Evolutionary conservation across 2,888 invertebrate species (phyloP), one percentile per base, ranked within the genome.

Genomic region (Cheilosia scutellata): DNA sequence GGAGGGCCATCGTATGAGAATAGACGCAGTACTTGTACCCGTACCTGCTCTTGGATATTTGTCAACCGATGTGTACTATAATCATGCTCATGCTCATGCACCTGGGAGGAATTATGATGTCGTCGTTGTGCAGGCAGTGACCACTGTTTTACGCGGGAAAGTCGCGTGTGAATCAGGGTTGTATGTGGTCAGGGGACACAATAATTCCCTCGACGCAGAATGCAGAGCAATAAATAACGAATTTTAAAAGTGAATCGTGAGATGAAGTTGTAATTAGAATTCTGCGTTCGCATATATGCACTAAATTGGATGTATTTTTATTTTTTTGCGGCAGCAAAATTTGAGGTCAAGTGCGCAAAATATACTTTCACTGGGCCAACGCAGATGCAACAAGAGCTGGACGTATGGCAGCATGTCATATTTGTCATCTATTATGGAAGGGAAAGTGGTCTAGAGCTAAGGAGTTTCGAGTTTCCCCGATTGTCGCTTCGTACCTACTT

Each of bases 211-310:
- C 63, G n/a, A 40, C 42, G 42, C 63, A 68, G 49, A 75, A 79
- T 76, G 75, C 79, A 70, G 79, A 29, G 75, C 84, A 79, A 75
- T 79, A 84, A 84, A 80, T 80, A 74, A 47, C 70, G 75, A 84
- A 80, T 75, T 70, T 75, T 75, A 79, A 79, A 84, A 76, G 84
- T 84, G 71, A 84, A 71, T 79, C 84, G 84, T 84, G 84, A 84
- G 79, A 84, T 75, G 84, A 40, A 84, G 66, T 55, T 16, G 25
- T 75, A 84, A 84, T 84, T 75, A 79, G 75, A 60, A 76, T 65
- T 40, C 37, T 37, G 7, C 31, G 7, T 65, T n/a, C 31, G 74
- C 20, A 37, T 11, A 2, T 9, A 9, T 2, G 25, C 4, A 27
- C 37, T 27, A 13, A 5, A 5, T 6, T 31, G 47, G 2, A 44